Conservation (phyloP, 2,797 vertebrate species). For the Fistularia commersonii region DNA sequence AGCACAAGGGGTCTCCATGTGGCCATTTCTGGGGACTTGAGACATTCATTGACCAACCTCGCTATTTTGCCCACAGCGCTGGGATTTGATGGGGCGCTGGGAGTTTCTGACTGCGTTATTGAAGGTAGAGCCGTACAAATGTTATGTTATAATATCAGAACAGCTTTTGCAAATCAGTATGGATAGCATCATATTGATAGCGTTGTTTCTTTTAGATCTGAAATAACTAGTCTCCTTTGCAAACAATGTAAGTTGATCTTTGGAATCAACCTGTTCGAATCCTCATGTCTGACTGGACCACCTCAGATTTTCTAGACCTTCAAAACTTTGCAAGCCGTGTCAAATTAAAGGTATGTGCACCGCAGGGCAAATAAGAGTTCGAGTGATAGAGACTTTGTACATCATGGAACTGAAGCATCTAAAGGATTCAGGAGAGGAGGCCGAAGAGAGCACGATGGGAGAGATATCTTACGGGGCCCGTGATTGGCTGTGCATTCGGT, state of each 20-base stretch:
- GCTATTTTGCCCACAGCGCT: constrained; percentile 62
- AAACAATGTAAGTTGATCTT: neutral
- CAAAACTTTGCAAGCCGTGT: neutral
- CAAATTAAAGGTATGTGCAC: neutral
- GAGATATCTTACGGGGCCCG: constrained; percentile 18
- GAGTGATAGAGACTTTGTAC: constrained; percentile 61
- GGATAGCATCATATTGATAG: neutral
- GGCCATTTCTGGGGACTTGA: constrained; percentile 67
- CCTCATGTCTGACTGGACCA: too few relatives aligned
- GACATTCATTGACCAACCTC: constrained; percentile 68
- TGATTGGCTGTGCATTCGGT: constrained; percentile 61
- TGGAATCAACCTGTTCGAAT: neutral
- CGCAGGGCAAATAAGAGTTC: constrained; percentile 75
- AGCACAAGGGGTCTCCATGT: constrained; percentile 54
- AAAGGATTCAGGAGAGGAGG: constrained; percentile 28
- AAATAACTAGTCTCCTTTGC: too few relatives aligned
- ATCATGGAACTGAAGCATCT: constrained; percentile 71
- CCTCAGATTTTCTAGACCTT: neutral
- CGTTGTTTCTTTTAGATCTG: too few relatives aligned
- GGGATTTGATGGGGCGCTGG: constrained; percentile 68
- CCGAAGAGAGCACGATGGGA: constrained; percentile 29
- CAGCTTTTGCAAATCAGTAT: too few relatives aligned
- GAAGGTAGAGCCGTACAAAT: constrained; percentile 57
- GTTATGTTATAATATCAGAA: too few relatives aligned
- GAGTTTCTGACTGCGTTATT: constrained; percentile 51